A percentile compares a stretch with the other conserved stretches of the same genome.
phyloP scores from a whole-genome alignment of 2,113 vertebrate genomes.

The Thryonomys swinderianus region DNA sequence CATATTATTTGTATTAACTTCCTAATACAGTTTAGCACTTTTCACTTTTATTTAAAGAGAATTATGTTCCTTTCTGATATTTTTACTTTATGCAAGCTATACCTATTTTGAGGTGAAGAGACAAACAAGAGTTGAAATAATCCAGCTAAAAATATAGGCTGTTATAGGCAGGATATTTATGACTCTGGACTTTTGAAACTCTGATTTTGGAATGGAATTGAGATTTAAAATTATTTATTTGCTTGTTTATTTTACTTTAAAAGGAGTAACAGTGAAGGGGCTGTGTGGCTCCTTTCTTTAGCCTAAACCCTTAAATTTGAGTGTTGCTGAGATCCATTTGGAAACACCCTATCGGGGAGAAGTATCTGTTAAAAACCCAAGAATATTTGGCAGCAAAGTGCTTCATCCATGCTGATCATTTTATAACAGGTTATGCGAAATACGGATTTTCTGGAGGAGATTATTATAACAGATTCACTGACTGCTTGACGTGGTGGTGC shows the following conservation, averaged over 20 bases:
- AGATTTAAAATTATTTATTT: neutral
- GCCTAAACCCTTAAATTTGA: neutral
- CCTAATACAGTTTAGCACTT: neutral
- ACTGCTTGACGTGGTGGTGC: neutral
- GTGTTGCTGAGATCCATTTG: neutral
- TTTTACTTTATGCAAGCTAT: neutral
- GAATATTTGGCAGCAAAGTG: neutral
- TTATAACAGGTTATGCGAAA: neutral
- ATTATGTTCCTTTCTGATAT: neutral
- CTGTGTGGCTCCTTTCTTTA: neutral
- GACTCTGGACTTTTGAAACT: neutral
- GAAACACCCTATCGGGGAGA: neutral
- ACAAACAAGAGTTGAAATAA: slow-evolving; percentile 1
- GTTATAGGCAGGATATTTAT: neutral
- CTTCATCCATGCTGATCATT: neutral
- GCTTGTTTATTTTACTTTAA: neutral
- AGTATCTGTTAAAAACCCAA: neutral
- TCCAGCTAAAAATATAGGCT: neutral
- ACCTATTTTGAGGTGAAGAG: neutral
- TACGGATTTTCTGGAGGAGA: neutral
- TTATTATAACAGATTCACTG: neutral
- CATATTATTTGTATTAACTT: neutral
- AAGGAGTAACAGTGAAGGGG: neutral
- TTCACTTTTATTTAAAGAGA: neutral
- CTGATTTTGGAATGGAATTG: neutral